Evolutionary conservation across 2,797 vertebrate species (phyloP).

Genomic region (Phyllotis vaccarum): DNA sequence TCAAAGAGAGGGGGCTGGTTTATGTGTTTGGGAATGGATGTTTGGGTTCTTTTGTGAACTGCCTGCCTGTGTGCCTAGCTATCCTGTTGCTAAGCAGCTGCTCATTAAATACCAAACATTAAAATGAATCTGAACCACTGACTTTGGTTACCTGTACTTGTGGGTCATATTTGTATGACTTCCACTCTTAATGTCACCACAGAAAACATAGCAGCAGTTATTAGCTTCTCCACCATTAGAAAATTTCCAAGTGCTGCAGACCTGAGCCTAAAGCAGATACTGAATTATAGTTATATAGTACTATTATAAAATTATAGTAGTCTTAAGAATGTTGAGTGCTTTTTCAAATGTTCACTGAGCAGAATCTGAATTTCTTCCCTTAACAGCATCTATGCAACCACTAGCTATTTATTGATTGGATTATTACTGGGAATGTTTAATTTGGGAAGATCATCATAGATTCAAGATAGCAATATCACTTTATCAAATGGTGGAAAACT

Average conservation of each 20-base stretch:
- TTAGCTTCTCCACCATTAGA: not conserved
- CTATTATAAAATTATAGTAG: not conserved
- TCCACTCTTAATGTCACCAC: not conserved
- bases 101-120: not conserved
- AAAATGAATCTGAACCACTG: not conserved
- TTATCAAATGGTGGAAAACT: not conserved
- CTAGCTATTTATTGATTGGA: not conserved
- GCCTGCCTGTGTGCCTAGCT: not conserved
- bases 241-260: not conserved
- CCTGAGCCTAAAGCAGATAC: not conserved
- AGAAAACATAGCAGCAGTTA: not conserved
- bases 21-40: not conserved
- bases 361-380: not conserved
- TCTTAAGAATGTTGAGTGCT: not conserved
- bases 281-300: too few relatives aligned
- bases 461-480: not conserved
- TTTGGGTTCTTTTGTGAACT: not conserved
- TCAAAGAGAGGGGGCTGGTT: not conserved
- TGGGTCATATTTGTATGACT: not conserved
- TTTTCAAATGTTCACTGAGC: not conserved
- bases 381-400: not conserved
- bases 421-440: not conserved
- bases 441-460: not conserved
- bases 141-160: not conserved
- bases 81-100: not conserved